Evolutionary conservation across 1,140 invertebrate genomes (phyloP).

Genomic region (Drosophila pseudoananassae): DNA sequence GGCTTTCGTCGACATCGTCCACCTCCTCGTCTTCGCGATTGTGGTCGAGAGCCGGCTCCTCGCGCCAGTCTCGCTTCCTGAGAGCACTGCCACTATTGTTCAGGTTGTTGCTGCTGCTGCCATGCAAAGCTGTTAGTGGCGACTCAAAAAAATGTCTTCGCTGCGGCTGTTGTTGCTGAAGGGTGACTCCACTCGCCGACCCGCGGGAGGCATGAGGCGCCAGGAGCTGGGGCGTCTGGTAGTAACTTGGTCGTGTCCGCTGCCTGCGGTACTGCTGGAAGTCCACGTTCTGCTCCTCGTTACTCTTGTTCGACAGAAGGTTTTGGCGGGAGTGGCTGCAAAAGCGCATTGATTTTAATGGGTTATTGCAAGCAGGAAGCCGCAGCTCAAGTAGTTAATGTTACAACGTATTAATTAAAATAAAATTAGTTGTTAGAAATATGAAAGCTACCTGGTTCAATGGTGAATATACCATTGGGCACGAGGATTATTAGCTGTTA

Average conservation of each 20-base stretch:
- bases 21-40: conserved; percentile 55
- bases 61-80: conserved; percentile 63
- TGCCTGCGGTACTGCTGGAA: conserved; percentile 67
- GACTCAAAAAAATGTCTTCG: conserved; percentile 58
- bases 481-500: conserved; percentile 24
- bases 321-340: conserved; percentile 93
- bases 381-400: neutral
- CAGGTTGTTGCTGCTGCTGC: conserved; percentile 67
- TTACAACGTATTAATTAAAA: neutral
- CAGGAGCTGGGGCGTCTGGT: conserved; percentile 28
- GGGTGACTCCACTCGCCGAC: conserved; percentile 16
- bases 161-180: conserved; percentile 40
- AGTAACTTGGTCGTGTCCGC: conserved; percentile 57
- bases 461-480: too few species aligned
- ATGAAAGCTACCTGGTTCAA: too few species aligned
- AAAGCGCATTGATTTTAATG: conserved; percentile 68
- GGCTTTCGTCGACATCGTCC: conserved; percentile 67
- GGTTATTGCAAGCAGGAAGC: conserved; percentile 64
- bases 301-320: conserved; percentile 90
- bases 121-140: conserved; percentile 44
- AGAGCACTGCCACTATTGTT: conserved; percentile 42
- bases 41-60: conserved; percentile 34
- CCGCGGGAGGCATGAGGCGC: conserved; percentile 32
- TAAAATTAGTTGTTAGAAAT: too few species aligned
- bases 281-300: conserved; percentile 85